These are phyloP conservation scores for Psittacula derbiana DNA, from an alignment of 2,797 vertebrate species.

Conservation along the genomic window DNA sequence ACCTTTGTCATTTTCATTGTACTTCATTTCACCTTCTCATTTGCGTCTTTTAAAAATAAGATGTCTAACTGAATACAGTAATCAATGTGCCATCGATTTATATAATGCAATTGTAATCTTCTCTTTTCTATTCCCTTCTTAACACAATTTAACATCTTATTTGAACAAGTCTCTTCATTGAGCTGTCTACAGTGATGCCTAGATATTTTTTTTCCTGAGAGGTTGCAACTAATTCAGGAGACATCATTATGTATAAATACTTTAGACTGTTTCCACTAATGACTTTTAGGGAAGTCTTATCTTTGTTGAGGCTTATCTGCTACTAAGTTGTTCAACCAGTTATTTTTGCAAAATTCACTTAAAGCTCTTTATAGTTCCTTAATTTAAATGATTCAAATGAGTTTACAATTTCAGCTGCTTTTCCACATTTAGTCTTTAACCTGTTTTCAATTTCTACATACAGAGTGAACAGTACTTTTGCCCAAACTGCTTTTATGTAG, in stretches of 20 bases:
- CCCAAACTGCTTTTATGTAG: slow-evolving; percentile 1
- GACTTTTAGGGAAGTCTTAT: slow-evolving; percentile 6
- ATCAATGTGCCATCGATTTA: slow-evolving; percentile 60
- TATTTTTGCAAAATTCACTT: slow-evolving; percentile 14
- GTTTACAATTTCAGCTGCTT: slow-evolving; percentile 31
- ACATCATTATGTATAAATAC: slow-evolving; percentile 32
- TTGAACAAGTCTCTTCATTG: slow-evolving; percentile 47
- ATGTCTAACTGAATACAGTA: slow-evolving; percentile 64
- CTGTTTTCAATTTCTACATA: background rate
- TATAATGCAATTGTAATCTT: slow-evolving; percentile 55
- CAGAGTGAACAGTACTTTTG: background rate
- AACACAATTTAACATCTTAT: slow-evolving; percentile 44
- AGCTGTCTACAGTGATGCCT: slow-evolving; percentile 42
- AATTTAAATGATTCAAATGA: slow-evolving; percentile 25
- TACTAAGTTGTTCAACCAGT: background rate
- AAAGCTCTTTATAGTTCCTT: slow-evolving; percentile 1
- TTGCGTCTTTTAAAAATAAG: slow-evolving; percentile 61
- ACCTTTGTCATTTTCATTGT: slow-evolving; percentile 64
- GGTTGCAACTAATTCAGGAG: slow-evolving; percentile 32
- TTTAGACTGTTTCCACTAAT: background rate
- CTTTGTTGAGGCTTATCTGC: slow-evolving; percentile 9
- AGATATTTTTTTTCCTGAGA: slow-evolving; percentile 31
- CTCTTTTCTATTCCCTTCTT: slow-evolving; percentile 30
- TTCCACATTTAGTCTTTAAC: slow-evolving; percentile 18
- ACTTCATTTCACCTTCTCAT: slow-evolving; percentile 62